Conservation (phyloP, 1,140 invertebrate species). For the Triops longicaudatus region DNA sequence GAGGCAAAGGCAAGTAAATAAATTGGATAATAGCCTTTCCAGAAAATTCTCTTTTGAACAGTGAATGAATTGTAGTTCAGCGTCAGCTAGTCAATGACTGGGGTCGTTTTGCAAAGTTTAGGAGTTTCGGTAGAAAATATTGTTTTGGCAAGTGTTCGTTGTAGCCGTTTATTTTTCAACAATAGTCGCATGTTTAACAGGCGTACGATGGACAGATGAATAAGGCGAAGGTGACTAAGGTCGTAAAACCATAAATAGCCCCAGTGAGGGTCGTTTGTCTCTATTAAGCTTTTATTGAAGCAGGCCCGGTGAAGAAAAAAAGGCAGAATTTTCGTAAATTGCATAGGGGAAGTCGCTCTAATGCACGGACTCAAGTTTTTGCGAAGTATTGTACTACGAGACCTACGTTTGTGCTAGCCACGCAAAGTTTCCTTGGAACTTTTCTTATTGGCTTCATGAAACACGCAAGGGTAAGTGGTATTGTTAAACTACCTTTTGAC, state of each 20-base stretch:
- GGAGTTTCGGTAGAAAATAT: no score
- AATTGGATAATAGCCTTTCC: no score
- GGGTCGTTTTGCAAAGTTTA: no score
- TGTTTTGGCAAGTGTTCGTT: no score
- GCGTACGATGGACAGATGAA: neutral
- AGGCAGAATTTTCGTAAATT: no score
- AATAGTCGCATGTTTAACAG: no score
- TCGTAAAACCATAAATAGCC: neutral
- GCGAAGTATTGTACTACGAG: neutral
- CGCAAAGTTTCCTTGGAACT: neutral
- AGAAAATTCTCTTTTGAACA: no score
- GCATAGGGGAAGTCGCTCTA: no score
- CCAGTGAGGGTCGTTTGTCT: neutral
- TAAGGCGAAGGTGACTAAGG: neutral
- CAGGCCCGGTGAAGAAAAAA: neutral
- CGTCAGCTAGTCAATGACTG: no score
- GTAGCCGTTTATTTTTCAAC: no score
- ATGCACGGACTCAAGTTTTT: neutral
- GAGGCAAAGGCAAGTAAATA: no score
- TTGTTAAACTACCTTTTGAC: neutral
- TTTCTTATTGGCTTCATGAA: neutral
- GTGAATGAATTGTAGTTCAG: no score
- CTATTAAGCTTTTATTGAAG: neutral
- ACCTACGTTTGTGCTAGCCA: neutral
- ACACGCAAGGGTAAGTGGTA: neutral